phyloP scores from a whole-genome alignment of 2,888 invertebrate genomes.

The Ophraella communa region DNA sequence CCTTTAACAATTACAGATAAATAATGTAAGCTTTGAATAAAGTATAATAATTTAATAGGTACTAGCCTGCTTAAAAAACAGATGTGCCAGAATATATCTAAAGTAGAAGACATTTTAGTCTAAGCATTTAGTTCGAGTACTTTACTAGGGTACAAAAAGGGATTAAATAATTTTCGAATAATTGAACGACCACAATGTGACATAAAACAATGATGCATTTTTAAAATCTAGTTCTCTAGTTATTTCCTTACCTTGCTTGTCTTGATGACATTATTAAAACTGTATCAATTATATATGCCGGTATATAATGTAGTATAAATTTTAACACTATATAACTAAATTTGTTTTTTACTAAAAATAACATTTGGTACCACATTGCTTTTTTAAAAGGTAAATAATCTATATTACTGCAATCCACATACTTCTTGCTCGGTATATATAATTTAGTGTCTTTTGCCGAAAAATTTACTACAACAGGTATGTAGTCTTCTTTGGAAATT shows the following conservation, averaged over 20 bases:
- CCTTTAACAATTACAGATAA: too few relatives aligned
- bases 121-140: too few relatives aligned
- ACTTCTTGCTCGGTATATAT: conserved; percentile 38
- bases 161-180: too few relatives aligned
- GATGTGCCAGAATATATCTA: too few relatives aligned
- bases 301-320: conserved; percentile 40
- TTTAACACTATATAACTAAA: conserved; percentile 30
- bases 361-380: conserved; percentile 44
- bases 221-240: too few relatives aligned
- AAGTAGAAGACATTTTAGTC: too few relatives aligned
- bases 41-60: too few relatives aligned
- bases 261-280: conserved; percentile 35
- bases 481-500: conserved; percentile 17
- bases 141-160: too few relatives aligned
- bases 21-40: too few relatives aligned
- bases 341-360: conserved; percentile 38
- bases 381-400: conserved; percentile 41
- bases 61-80: too few relatives aligned
- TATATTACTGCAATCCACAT: conserved; percentile 28
- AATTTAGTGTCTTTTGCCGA: conserved; percentile 42
- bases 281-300: conserved; percentile 40
- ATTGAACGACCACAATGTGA: too few relatives aligned
- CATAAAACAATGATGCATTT: too few relatives aligned
- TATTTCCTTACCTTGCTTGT: conserved; percentile 43
- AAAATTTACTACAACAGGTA: conserved; percentile 41